phyloP scores from a whole-genome alignment of 2,113 vertebrate species.

The Melierax canorus region DNA sequence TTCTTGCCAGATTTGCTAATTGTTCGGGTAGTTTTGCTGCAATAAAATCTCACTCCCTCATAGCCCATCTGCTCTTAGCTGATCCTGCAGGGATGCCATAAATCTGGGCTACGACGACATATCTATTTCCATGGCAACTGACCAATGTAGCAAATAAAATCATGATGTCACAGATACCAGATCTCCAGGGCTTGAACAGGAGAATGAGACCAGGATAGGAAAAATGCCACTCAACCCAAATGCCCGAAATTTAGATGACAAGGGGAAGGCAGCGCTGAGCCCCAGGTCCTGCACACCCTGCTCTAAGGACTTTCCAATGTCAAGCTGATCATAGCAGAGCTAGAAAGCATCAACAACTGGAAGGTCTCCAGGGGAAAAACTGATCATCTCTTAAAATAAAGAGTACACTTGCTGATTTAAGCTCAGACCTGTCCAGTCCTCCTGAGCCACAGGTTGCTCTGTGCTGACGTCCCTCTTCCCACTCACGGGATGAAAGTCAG shows the following conservation, averaged over 20 bases:
- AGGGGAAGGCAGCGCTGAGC: neutral
- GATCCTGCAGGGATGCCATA: slow-evolving; percentile 61
- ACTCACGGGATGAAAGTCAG: neutral
- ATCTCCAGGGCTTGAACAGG: neutral
- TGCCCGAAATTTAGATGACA: neutral
- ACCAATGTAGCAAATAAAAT: slow-evolving; percentile 37
- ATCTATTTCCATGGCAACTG: slow-evolving; percentile 60
- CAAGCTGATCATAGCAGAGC: neutral
- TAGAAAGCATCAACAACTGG: neutral
- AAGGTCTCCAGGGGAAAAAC: neutral
- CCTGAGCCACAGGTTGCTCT: neutral
- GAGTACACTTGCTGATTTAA: neutral
- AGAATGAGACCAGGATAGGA: neutral
- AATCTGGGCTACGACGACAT: slow-evolving; percentile 49
- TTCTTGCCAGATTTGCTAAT: slow-evolving; percentile 58
- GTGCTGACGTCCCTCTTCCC: neutral
- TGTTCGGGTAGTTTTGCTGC: slow-evolving; percentile 38
- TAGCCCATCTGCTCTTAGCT: slow-evolving; percentile 63
- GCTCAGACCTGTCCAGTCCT: neutral
- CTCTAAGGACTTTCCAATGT: neutral
- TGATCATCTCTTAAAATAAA: neutral
- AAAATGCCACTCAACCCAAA: neutral
- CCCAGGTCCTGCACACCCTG: neutral
- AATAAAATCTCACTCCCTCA: slow-evolving; percentile 61
- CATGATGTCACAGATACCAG: slow-evolving; percentile 6